Evolutionary conservation across 2,113 vertebrate genomes (phyloP), one percentile per base, ranked within the genome.

Genomic region (Tapirus terrestris): DNA sequence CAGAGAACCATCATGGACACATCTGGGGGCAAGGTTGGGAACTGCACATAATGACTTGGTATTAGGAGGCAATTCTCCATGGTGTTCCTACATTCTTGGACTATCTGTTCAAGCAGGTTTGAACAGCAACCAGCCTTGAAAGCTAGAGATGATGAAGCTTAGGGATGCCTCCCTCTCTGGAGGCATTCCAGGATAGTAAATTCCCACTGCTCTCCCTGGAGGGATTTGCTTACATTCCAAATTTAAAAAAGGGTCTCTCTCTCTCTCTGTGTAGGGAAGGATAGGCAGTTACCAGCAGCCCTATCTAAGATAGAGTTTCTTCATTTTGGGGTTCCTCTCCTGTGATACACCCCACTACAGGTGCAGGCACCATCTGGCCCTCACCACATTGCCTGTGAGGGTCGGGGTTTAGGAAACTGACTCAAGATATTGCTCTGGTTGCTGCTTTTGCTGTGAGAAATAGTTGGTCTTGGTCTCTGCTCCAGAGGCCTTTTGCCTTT

Each of bases 291-390:
- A 51, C 14, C 31, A 60, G 60, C 0, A 77, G 45, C 6, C 39
- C 12, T 23, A 27, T 56, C 31, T 61, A 58, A 31, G 48, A 31
- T 13, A 73, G 20, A 56, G 8, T 10, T 82, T 48, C 10, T 17
- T n/a, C 60, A 23, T 60, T 39, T 73, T 27, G 23, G 16, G 21
- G 2, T 87, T 76, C 17, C 2, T 84, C 20, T 82, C 12, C 60
- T 48, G 53, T 36, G 70, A 51, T 76, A 51, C 1, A 56, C 25
- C 12, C 29, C 6, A 14, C 25, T 5, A 7, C 20, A 51, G 8
- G 2, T 76, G 5, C 2, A 12, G 33, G 20, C 0, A 7, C 39
- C 3, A 1, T 11, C 81, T 16, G 1, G 13, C 12, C 12, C 36
- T 93, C 33, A 67, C 16, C 21, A 31, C 29, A 10, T 43, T 18